Base-by-base conservation (phyloP, 2,888 invertebrate species). In the Phaedon cochleariae region DNA sequence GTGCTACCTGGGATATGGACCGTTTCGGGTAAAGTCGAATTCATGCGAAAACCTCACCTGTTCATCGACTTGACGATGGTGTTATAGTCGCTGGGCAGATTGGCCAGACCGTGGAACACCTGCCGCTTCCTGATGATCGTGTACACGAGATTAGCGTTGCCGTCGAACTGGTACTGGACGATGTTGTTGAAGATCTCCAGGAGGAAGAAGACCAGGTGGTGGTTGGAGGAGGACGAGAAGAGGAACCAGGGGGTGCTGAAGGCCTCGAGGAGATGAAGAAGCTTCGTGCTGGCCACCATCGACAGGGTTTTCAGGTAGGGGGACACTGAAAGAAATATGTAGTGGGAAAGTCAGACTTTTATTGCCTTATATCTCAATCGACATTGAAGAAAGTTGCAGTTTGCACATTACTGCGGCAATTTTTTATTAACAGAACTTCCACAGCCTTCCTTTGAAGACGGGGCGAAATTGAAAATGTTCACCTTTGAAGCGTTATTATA, bases 231-330 rank as follows among this genome's bases (percentile, higher is more conserved):
- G 49, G 95, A 93, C 3, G 97, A 96, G 83, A 97, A 96, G 76
- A 99, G 87, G 86, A 99, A 99, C 98, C 99, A 99, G 0, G 98
- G 98, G 0, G 98, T 98, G 83, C 97, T 96, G 86, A 99, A 99
- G 22, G 98, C 98, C 84, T 99, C 98, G 66, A 99, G 85, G 53
- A 99, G 87, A 85, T 99, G 99, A 59, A 99, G 86, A 15, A 99
- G 86, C 84, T 99, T 99, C 4, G 97, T 98, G 71, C 97, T 95
- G 6, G 99, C 94, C 54, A 99, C 98, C 98, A 99, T 99, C 0
- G 98, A 98, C 7, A 99, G 85, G 0, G 98, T 98, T 86, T 99
- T 99, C 74, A 99, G 87, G 84, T 99, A 99, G 0, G 99, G 99
- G 0, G 99, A 99, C 49, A 99, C 96, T 95, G 85, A 20, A 84